Conservation (phyloP, 2,888 invertebrate genomes). For the Oscheius sp. region DNA sequence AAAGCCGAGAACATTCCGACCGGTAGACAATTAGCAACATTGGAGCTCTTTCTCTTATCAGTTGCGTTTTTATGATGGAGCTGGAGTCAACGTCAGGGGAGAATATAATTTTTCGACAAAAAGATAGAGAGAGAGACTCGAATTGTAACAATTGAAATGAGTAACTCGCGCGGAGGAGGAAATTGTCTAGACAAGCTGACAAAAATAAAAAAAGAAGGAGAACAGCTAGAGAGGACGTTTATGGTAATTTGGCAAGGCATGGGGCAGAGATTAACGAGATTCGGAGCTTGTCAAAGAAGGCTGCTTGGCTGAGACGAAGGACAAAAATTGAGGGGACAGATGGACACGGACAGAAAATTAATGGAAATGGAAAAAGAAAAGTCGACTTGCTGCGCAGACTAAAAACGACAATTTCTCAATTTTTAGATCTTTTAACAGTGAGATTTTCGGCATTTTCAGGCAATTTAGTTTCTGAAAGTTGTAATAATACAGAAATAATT, state of each 20-base stretch:
- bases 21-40: not conserved
- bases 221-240: not conserved
- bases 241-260: not conserved
- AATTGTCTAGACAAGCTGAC: not conserved
- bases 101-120: not conserved
- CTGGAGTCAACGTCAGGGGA: not conserved
- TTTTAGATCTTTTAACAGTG: not conserved
- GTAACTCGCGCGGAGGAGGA: not conserved
- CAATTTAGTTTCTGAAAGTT: no score
- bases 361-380: no score
- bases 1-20: not conserved
- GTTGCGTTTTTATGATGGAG: not conserved
- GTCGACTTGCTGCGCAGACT: not conserved
- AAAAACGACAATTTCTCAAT: not conserved
- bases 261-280: slow-evolving; percentile 8
- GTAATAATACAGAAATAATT: no score
- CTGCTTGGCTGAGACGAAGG: not conserved
- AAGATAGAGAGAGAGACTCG: not conserved
- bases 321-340: not conserved
- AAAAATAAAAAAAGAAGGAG: not conserved
- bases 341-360: not conserved
- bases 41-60: not conserved
- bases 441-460: not conserved
- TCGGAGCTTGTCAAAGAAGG: not conserved
- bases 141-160: no score